phyloP scores from a whole-genome alignment of 1,140 invertebrate species.

The Thalassaphorura encarpata region DNA sequence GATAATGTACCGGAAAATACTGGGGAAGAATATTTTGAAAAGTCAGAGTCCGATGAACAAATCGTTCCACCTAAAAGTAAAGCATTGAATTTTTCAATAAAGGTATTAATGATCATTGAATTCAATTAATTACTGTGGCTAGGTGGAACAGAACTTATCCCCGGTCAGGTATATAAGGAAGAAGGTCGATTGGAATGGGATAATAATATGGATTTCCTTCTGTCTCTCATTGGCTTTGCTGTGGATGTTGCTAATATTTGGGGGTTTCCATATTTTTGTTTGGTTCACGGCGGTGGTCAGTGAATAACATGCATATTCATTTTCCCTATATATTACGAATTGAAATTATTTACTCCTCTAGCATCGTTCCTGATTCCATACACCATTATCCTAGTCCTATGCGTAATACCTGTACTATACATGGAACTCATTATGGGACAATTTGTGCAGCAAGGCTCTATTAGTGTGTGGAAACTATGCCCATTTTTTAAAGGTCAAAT shows the following conservation, averaged over 20 bases:
- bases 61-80: too few species aligned
- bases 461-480: constrained; percentile 71
- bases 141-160: background rate
- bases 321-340: background rate
- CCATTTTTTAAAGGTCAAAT: constrained; percentile 93
- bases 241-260: constrained; percentile 86
- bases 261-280: constrained; percentile 70
- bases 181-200: constrained; percentile 21
- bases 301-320: background rate
- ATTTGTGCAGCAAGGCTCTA: constrained; percentile 65
- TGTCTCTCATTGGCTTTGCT: constrained; percentile 85
- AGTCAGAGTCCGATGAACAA: too few species aligned
- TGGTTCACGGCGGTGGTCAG: constrained; percentile 61
- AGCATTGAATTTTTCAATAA: too few species aligned
- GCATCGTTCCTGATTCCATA: constrained; percentile 68
- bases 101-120: too few species aligned
- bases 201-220: constrained; percentile 59
- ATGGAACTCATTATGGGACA: constrained; percentile 79
- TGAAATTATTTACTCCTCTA: constrained; percentile 36
- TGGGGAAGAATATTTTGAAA: too few species aligned
- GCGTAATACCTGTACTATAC: constrained; percentile 79
- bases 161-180: background rate
- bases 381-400: constrained; percentile 60
- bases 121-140: too few species aligned
- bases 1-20: too few species aligned